Base-by-base conservation (phyloP, 2,113 vertebrate species). In the Naja naja region DNA sequence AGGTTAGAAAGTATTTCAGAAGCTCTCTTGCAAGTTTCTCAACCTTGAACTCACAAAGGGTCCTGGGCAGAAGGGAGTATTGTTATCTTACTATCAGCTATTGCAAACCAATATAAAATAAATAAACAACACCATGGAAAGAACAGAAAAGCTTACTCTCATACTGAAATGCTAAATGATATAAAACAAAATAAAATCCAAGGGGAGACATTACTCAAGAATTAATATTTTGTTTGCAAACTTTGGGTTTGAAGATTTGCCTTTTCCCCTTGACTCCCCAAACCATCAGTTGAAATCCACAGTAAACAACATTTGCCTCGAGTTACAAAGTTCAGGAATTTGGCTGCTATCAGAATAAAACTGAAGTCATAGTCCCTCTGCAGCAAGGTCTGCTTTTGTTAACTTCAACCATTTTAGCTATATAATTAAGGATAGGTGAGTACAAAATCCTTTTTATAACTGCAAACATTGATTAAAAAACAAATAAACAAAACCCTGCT, bases 71-170 rank as follows among this genome's bases (percentile, higher is more conserved):
- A 10, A 64, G 60, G 27, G 60, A 64, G 12, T 4, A 93, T 56
- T 93, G 58, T 14, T 23, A 25, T 91, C 85, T 58, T 91, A 87
- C 91, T 54, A 0, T 87, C 39, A 95, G 88, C 34, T 89, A 89
- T 90, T n/a, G 49, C 85, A 91, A 91, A 91, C 64, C 30, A 69
- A 69, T n/a, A 69, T 69, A 69, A 69, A 69, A n/a, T n/a, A 69
- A n/a, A 12, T 16, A 69, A 34, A 69, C n/a, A 34, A 34, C 64
- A 74, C 16, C 30, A 74, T 2, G 34, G 64, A 34, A 74, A 86
- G 10, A 54, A 81, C 11, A 91, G 22, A 53, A 81, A 53, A 27
- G 7, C 23, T 23, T 91, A 39, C 8, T 16, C 22, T 91, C 20
- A 39, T 55, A 85, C 55, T 1, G 22, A 22, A 64, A 47, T 18